Evolutionary conservation across 2,113 vertebrate species (phyloP).

Genomic region (Peromyscus polionotus): DNA sequence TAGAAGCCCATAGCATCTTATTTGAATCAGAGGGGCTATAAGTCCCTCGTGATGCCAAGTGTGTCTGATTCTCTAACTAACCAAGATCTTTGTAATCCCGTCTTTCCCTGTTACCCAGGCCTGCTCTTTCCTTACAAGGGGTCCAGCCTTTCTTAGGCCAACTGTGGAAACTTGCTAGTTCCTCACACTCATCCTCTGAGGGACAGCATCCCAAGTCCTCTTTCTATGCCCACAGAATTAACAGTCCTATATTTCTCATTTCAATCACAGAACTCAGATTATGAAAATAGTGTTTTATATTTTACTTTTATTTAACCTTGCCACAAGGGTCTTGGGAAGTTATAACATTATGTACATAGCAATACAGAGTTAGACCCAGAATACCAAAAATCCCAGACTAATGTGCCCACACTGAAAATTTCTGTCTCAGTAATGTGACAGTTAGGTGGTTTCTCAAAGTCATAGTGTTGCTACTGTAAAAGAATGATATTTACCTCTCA

Average conservation of each 20-base stretch:
- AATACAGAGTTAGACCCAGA: neutral
- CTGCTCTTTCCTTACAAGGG: rapidly evolving
- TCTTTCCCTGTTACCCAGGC: neutral
- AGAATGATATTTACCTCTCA: neutral
- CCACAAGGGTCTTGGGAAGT: neutral
- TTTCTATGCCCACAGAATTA: neutral
- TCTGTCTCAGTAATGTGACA: neutral
- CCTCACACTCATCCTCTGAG: neutral
- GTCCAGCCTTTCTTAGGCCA: neutral
- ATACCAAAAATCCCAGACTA: neutral
- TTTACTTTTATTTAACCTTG: slow-evolving; percentile 29
- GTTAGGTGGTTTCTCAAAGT: neutral
- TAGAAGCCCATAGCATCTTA: neutral
- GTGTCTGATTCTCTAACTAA: no score
- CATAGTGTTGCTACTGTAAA: neutral
- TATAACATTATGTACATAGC: neutral
- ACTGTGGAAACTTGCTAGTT: neutral
- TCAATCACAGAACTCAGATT: neutral
- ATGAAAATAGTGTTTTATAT: neutral
- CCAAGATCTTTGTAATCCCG: neutral
- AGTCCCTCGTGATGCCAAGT: neutral
- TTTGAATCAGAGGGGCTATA: neutral
- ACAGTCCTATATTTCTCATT: neutral
- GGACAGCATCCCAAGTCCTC: neutral
- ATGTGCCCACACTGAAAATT: neutral